Evolutionary conservation across 2,113 vertebrate species (phyloP).

Genomic region (Machaerirhynchus nigripectus): DNA sequence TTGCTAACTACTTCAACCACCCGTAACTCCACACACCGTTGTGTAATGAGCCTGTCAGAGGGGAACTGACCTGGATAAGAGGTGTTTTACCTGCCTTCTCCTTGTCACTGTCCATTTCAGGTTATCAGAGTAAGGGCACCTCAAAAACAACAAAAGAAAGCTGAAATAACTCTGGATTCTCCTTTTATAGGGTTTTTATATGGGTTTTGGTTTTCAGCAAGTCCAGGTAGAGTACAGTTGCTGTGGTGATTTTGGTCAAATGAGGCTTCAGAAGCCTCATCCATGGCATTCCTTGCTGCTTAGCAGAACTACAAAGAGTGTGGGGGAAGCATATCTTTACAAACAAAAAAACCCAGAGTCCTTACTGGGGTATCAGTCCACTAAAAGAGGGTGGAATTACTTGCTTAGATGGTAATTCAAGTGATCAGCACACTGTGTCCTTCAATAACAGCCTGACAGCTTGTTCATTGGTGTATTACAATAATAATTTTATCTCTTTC

Average conservation of each 20-base stretch:
- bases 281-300: background rate
- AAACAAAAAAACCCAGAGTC: background rate
- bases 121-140: background rate
- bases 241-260: background rate
- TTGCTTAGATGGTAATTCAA: background rate
- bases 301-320: background rate
- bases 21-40: rapidly evolving
- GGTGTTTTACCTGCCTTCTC: background rate
- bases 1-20: background rate
- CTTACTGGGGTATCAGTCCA: background rate
- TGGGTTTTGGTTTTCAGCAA: background rate
- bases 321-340: background rate
- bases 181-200: background rate
- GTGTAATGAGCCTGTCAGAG: background rate
- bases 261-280: background rate
- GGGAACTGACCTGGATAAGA: background rate
- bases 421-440: background rate
- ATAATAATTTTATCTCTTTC: background rate
- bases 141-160: background rate
- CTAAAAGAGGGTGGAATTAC: background rate
- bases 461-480: background rate
- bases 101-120: background rate
- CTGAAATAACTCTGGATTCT: background rate
- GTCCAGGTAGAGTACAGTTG: background rate
- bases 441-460: background rate